These are phyloP conservation scores for Drosophila parvula DNA, from an alignment of 1,140 invertebrate species.

Conservation along the genomic window DNA sequence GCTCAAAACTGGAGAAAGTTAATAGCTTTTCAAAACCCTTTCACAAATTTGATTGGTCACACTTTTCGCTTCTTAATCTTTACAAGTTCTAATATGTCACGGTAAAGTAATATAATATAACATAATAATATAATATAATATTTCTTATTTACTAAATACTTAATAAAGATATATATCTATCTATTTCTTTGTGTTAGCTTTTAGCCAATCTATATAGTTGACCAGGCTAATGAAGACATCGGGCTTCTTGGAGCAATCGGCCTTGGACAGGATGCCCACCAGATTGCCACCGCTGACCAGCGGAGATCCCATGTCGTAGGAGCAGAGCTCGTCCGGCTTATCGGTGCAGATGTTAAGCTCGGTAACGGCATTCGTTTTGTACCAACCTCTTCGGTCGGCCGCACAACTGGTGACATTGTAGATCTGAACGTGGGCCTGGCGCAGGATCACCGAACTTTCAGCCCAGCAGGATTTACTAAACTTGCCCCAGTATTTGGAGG, in stretches of 20 bases:
- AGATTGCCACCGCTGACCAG: neutral
- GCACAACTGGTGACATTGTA: neutral
- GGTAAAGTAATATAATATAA: too few relatives aligned
- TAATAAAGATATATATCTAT: too few relatives aligned
- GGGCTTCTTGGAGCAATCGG: neutral
- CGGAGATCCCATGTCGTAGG: slow-evolving; percentile 6
- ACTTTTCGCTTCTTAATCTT: too few relatives aligned
- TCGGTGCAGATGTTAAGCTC: slow-evolving; percentile 4
- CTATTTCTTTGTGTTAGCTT: neutral
- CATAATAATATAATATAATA: too few relatives aligned
- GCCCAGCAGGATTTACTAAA: neutral
- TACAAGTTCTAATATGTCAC: too few relatives aligned
- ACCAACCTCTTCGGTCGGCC: too few relatives aligned
- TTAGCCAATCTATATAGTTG: neutral
- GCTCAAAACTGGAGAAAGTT: too few relatives aligned
- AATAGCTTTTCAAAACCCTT: too few relatives aligned
- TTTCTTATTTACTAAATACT: too few relatives aligned
- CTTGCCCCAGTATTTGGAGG: neutral
- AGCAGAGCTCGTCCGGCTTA: neutral
- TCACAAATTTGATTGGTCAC: too few relatives aligned
- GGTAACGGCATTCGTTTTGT: neutral
- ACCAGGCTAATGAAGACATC: neutral
- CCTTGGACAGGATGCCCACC: neutral
- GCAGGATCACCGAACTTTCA: neutral
- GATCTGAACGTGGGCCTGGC: neutral